phyloP scores from a whole-genome alignment of 2,888 invertebrate genomes.

The Eumerus sabulonum region DNA sequence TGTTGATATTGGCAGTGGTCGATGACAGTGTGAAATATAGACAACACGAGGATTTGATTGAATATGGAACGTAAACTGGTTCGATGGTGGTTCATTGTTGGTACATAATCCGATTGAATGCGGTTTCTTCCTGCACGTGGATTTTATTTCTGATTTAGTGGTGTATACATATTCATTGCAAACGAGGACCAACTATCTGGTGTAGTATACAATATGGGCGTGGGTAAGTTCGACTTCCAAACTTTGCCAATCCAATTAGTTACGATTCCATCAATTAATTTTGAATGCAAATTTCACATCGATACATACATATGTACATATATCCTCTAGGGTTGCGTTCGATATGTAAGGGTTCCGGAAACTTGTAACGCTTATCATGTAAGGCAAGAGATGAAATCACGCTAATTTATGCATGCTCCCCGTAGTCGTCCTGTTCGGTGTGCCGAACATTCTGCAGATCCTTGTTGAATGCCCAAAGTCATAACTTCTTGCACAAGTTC shows the following conservation, averaged over 20 bases:
- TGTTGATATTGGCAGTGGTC: neutral
- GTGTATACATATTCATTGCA: too few species aligned
- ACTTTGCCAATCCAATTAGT: slow-evolving; percentile 1
- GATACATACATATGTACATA: neutral
- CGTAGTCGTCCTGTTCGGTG: too few species aligned
- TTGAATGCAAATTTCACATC: slow-evolving; percentile 12
- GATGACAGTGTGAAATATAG: slow-evolving; percentile 19
- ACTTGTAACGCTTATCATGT: slow-evolving; percentile 45
- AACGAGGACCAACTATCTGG: too few species aligned
- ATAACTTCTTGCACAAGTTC: slow-evolving; percentile 60
- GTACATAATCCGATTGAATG: slow-evolving; percentile 49
- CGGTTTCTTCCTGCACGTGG: slow-evolving; percentile 18
- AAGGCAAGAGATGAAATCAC: slow-evolving; percentile 51
- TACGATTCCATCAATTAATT: slow-evolving; percentile 2
- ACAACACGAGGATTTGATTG: slow-evolving; percentile 45
- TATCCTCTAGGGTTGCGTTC: too few species aligned
- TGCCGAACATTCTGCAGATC: slow-evolving; percentile 5
- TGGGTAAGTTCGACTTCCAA: too few species aligned
- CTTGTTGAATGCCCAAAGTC: slow-evolving; percentile 58
- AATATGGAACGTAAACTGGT: slow-evolving; percentile 49
- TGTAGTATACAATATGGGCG: too few species aligned
- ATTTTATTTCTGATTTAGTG: slow-evolving; percentile 45
- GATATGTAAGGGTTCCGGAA: neutral
- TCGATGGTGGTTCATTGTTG: slow-evolving; percentile 42
- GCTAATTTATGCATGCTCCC: slow-evolving; percentile 50